These are phyloP conservation scores for Conomelus anceps DNA, from an alignment of 2,888 invertebrate genomes.

Conservation along the genomic window DNA sequence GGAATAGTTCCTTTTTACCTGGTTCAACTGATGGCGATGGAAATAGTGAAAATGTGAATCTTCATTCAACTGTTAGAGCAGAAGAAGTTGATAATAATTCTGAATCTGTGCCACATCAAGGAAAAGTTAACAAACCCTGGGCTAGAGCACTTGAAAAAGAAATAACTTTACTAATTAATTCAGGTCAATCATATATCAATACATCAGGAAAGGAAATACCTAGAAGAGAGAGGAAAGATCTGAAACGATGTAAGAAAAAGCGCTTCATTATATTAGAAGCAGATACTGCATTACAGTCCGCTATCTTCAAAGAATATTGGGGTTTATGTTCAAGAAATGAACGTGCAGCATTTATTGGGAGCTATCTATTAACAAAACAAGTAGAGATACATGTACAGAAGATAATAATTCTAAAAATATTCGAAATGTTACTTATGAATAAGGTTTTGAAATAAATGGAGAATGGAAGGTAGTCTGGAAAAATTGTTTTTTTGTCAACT, in stretches of 20 bases:
- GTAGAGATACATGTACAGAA: neutral
- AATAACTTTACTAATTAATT: neutral
- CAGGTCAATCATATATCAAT: neutral
- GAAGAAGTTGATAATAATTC: neutral
- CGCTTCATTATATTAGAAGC: neutral
- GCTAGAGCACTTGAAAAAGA: neutral
- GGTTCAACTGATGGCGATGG: neutral
- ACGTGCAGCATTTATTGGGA: slow-evolving; percentile 7
- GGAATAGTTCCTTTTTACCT: neutral
- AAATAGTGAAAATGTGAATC: too few species aligned
- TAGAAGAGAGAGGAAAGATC: slow-evolving; percentile 5
- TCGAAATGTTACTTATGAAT: slow-evolving; percentile 2
- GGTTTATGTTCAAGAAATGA: slow-evolving; percentile 13
- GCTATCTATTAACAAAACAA: slow-evolving; percentile 12
- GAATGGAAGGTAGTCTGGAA: slow-evolving; percentile 9
- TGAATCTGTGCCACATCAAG: neutral
- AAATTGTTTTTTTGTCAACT: slow-evolving; percentile 17
- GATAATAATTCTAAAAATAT: slow-evolving; percentile 4
- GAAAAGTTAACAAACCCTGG: neutral
- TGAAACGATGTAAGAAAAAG: slow-evolving; percentile 8
- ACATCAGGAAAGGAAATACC: neutral
- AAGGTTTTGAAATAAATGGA: slow-evolving; percentile 15
- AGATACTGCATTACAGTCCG: neutral
- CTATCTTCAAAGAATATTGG: slow-evolving; percentile 23
- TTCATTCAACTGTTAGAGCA: too few species aligned